Base-by-base conservation (phyloP, 2,113 vertebrate genomes). In the Crotalus horridus region DNA sequence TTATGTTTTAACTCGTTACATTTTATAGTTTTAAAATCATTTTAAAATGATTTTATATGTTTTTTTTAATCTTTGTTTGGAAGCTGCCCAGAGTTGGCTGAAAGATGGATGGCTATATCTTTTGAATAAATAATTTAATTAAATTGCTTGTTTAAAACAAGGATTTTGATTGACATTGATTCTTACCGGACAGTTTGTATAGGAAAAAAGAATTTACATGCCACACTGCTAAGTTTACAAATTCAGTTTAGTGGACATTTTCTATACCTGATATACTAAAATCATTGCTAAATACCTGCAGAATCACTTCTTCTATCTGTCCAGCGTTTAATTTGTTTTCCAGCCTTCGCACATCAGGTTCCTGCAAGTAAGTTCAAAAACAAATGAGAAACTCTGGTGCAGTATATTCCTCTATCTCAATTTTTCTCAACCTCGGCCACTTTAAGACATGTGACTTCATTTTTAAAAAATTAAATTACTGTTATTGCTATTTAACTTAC, bases 251-350 rank as follows among this genome's bases (percentile, higher is more conserved):
- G 88, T 89, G 43, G 55, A 56, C 46, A 56, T n/a, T 26, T 39
- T 51, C 23, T 23, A 56, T 21, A 20, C 13, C 20, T 69, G n/a
- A 20, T 11, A 21, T 4, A 81, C 11, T 54, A 17, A 23, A 81
- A 81, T n/a, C 21, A 88, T 86, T 89, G 46, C 15, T 20, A 29
- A 91, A 33, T 46, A 99, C 99, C 98, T 99, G 99, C 93, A 97
- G 86, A 95, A 99, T 99, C n/a, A 99, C 98, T 96, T 99, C 99
- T 97, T 99, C 99, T 94, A 99, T 98, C 93, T 98, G 98, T 39
- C 99, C 99, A 92, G 97, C 87, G 91, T 98, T 99, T 56, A 99
- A 98, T 95, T 97, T 98, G 85, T 98, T 95, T 96, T 99, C 98
- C 58, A 99, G 97, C 93, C 98, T 99, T 85, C 98, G 96, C 24